Percentiles rank a stretch among this genome's conserved stretches.
These are phyloP conservation scores for Odobenus rosmarus DNA, from an alignment of 2,113 vertebrate species.

Conservation along the genomic window DNA sequence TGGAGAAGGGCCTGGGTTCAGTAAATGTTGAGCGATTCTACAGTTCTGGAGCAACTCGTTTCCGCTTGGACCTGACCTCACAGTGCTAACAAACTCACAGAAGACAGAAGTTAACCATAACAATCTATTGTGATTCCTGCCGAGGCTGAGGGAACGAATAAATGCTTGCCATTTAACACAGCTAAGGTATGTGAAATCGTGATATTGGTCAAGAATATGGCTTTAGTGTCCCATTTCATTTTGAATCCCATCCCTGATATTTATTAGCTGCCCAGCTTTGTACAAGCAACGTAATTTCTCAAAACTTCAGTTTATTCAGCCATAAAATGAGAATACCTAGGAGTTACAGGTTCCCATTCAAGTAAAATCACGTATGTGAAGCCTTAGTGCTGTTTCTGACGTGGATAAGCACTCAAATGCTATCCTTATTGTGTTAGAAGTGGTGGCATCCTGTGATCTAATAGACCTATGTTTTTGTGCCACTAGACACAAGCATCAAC, in stretches of 20 bases:
- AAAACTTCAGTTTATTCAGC: background rate
- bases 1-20: background rate
- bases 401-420: background rate
- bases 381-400: background rate
- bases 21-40: background rate
- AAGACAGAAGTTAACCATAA: background rate
- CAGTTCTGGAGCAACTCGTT: background rate
- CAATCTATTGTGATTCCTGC: background rate
- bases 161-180: background rate
- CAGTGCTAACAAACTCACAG: background rate
- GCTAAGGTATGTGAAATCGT: background rate
- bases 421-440: background rate
- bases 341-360: background rate
- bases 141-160: background rate
- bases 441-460: background rate
- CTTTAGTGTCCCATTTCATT: background rate
- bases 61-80: background rate
- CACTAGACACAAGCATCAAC: background rate
- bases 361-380: background rate
- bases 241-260: background rate
- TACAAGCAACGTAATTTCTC: background rate
- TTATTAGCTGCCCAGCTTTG: background rate
- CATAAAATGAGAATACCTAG: background rate
- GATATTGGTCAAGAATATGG: background rate
- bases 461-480: background rate